phyloP scores from a whole-genome alignment of 2,113 vertebrate genomes.

The Phaethon lepturus region DNA sequence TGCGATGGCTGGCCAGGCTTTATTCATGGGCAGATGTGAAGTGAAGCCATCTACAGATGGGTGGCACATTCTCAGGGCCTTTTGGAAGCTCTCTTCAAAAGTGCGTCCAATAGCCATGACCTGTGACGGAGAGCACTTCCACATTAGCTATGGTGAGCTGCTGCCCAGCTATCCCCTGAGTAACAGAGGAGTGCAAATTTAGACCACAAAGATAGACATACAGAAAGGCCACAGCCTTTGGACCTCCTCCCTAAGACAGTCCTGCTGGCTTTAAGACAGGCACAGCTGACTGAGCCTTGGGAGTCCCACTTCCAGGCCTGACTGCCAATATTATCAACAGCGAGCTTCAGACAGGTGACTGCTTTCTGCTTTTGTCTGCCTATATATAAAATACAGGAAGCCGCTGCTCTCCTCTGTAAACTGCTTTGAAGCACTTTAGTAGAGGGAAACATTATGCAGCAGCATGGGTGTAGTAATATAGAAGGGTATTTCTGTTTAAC shows the following conservation, averaged over 20 bases:
- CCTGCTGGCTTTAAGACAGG: not conserved
- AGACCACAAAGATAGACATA: not conserved
- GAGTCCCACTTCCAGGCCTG: not conserved
- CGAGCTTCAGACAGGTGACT: not conserved
- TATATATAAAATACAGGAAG: not conserved
- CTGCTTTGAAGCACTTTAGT: not conserved
- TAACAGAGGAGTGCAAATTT: not conserved
- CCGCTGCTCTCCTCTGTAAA: not conserved
- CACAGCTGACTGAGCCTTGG: not conserved
- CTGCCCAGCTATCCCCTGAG: not conserved
- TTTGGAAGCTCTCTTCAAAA: conserved; percentile 95
- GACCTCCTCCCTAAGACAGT: not conserved
- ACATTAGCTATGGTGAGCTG: not conserved
- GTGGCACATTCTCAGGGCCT: conserved; percentile 95
- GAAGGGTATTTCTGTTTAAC: conserved; percentile 19
- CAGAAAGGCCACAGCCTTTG: not conserved
- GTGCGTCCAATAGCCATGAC: conserved; percentile 95
- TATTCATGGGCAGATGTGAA: conserved; percentile 87
- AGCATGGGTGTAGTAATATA: not conserved
- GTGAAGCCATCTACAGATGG: conserved; percentile 91
- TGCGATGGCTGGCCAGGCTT: conserved; percentile 80
- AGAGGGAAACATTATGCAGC: not conserved
- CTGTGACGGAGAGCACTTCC: conserved; percentile 58
- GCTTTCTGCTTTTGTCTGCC: not conserved
- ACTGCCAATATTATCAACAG: not conserved